Percentiles rank a stretch among this genome's conserved stretches.
Evolutionary conservation across 1,140 invertebrate species (phyloP).

Genomic region (Telenomus remus): DNA sequence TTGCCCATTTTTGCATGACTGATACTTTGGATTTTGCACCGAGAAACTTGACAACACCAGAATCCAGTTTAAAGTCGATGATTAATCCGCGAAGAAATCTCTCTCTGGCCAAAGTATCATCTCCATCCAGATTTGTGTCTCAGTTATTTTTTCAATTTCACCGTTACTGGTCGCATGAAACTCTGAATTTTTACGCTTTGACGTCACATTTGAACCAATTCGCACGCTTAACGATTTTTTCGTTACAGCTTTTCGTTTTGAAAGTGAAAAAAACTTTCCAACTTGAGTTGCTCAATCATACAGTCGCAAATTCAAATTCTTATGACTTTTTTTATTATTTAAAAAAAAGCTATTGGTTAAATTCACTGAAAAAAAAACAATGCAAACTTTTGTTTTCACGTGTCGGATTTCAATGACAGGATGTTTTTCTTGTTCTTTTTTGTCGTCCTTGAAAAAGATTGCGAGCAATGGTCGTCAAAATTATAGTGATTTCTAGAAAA

Average conservation of each 20-base stretch:
- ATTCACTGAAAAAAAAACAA: no score
- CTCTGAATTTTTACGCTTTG: slow-evolving; percentile 17
- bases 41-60: no score
- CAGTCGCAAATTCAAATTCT: slow-evolving; percentile 6
- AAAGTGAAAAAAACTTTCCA: slow-evolving; percentile 43
- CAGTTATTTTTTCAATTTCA: not conserved
- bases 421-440: no score
- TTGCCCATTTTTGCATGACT: no score
- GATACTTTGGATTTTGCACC: no score
- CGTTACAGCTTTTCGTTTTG: slow-evolving; percentile 33
- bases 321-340: not conserved
- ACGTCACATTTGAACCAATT: slow-evolving; percentile 13
- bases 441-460: slow-evolving; percentile 1
- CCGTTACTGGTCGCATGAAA: not conserved
- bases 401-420: no score
- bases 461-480: slow-evolving; percentile 7
- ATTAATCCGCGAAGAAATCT: no score
- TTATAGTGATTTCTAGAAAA: not conserved
- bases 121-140: not conserved
- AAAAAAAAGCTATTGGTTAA: not conserved
- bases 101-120: not conserved
- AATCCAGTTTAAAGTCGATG: no score
- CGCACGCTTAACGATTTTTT: not conserved
- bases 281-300: slow-evolving; percentile 1
- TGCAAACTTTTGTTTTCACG: slow-evolving; percentile 6